phyloP scores from a whole-genome alignment of 2,888 invertebrate genomes.

The Criorhina ranunculi region DNA sequence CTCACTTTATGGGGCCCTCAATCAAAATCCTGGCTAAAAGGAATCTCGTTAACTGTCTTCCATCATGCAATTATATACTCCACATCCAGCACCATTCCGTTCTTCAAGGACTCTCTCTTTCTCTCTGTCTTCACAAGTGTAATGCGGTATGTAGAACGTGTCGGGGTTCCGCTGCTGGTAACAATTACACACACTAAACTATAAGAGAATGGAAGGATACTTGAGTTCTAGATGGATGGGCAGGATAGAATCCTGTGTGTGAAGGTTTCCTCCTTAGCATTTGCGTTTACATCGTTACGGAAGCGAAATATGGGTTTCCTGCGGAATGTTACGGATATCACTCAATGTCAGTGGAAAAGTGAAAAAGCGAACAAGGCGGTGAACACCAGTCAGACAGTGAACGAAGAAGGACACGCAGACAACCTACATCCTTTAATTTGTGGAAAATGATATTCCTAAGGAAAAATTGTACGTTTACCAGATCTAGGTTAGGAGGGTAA shows the following conservation, averaged over 20 bases:
- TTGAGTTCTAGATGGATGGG: constrained; percentile 56
- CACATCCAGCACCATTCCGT: constrained; percentile 20
- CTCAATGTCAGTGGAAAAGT: constrained; percentile 70
- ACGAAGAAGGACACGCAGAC: constrained; percentile 47
- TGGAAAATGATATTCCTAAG: background rate
- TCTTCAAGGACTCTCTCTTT: constrained; percentile 44
- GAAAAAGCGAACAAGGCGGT: constrained; percentile 67
- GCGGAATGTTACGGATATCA: constrained; percentile 66
- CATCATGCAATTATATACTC: constrained; percentile 75
- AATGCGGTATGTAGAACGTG: constrained; percentile 44
- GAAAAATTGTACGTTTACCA: constrained; percentile 1
- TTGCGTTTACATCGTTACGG: constrained; percentile 52
- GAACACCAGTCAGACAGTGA: constrained; percentile 40
- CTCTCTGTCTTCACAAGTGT: background rate
- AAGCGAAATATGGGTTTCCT: constrained; percentile 61
- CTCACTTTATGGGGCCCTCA: constrained; percentile 54
- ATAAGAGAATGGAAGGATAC: constrained; percentile 44
- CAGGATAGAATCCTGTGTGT: constrained; percentile 47
- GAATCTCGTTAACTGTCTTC: constrained; percentile 76
- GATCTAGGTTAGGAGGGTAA: constrained; percentile 49
- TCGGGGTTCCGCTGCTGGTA: constrained; percentile 49
- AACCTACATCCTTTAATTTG: constrained; percentile 36
- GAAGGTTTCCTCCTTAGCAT: constrained; percentile 27
- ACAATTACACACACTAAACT: constrained; percentile 73
- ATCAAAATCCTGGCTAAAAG: constrained; percentile 71